Conservation (phyloP, 2,113 vertebrate species). For the Orthonyx spaldingii region DNA sequence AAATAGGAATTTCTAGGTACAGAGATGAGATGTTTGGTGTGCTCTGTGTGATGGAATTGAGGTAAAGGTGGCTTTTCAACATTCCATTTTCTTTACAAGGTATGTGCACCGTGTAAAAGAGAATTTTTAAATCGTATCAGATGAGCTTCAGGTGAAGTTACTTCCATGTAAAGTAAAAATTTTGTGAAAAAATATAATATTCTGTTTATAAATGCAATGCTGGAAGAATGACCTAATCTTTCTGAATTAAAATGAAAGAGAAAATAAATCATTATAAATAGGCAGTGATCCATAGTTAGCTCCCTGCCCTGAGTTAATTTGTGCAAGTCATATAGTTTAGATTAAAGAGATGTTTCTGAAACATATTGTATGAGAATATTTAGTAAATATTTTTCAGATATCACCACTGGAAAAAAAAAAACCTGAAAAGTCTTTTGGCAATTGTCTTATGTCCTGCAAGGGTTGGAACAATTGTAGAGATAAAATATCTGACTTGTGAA, state of each 20-base stretch:
- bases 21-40: not conserved
- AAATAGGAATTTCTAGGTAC: not conserved
- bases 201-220: not conserved
- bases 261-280: not conserved
- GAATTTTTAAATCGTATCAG: not conserved
- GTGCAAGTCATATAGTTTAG: not conserved
- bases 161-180: not conserved
- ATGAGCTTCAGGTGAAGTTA: not conserved
- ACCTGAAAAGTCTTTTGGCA: not conserved
- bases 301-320: not conserved
- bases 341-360: not conserved
- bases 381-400: not conserved
- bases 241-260: not conserved
- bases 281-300: not conserved
- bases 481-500: not conserved
- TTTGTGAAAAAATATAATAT: not conserved
- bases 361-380: not conserved
- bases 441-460: not conserved
- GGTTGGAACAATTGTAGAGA: not conserved
- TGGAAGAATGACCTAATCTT: not conserved
- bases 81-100: not conserved
- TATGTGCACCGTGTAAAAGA: not conserved
- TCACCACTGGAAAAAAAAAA: not conserved
- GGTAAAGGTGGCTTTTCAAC: not conserved
- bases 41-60: not conserved